These are phyloP conservation scores for Spodoptera frugiperda DNA, from an alignment of 1,140 invertebrate genomes.

Conservation along the genomic window DNA sequence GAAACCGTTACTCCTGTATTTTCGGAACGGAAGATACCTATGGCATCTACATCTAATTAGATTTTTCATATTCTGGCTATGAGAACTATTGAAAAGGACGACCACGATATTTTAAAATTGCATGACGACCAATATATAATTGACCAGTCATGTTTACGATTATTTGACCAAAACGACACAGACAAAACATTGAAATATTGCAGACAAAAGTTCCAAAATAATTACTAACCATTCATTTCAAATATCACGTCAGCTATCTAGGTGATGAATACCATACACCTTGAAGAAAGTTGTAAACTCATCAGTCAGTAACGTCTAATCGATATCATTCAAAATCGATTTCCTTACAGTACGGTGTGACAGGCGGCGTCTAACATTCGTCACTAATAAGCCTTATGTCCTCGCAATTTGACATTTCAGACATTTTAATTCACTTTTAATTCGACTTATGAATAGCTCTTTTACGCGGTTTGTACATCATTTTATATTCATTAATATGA, in stretches of 20 bases:
- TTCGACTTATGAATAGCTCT: constrained; percentile 80
- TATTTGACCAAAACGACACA: background rate
- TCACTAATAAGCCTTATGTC: constrained; percentile 71
- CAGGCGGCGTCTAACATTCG: constrained; percentile 53
- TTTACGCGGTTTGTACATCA: constrained; percentile 82
- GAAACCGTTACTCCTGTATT: too few species aligned
- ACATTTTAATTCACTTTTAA: constrained; percentile 84
- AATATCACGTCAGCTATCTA: background rate
- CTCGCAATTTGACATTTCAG: constrained; percentile 76
- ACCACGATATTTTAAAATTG: too few species aligned
- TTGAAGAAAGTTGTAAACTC: background rate
- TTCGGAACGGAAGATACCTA: too few species aligned
- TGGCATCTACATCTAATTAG: too few species aligned
- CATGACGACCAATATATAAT: too few species aligned
- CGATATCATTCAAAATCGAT: background rate
- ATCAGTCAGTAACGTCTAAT: background rate
- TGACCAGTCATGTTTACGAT: too few species aligned
- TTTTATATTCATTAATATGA: constrained; percentile 83
- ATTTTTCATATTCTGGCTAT: too few species aligned
- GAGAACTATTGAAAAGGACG: too few species aligned
- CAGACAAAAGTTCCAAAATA: too few species aligned
- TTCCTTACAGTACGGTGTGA: constrained; percentile 61
- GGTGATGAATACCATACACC: background rate
- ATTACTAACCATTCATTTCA: too few species aligned
- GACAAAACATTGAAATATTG: too few species aligned